Base-by-base conservation (phyloP, 92 coral and sea anemone species). In the Virgularia gustaviana region DNA sequence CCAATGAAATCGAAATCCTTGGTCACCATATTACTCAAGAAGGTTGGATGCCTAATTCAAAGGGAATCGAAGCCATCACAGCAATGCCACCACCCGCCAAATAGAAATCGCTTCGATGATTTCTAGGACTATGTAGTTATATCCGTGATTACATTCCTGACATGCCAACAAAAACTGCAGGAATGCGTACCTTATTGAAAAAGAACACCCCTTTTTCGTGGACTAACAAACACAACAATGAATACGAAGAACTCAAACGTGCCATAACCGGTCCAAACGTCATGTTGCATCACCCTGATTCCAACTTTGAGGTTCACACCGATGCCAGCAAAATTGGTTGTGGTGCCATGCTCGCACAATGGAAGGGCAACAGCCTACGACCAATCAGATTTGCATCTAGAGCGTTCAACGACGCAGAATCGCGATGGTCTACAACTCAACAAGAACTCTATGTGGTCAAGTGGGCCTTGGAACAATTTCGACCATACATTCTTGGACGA, bases 311-410 rank as follows among this genome's bases (percentile, higher is more conserved):
- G 66, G 35, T 79, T 19, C 85, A 73, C 41, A 57, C 60, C 41
- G 81, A 72, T 66, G 81, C 78, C 5, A 79, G 88, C 57, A 72
- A 83, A 34, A 51, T 53, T 6, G 79, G 83, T 4, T 78, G 80
- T 55, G 85, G 85, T 32, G 81, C 88, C 9, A 67, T 83, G 88
- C 45, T 79, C 52, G 81, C 81, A 10, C 85, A 83, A 47, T 49
- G 33, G 77, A 58, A 78, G 19, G 41, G 59, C 65, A 75, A 74
- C 43, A 45, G 58, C 11, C 79, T 83, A 61, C 59, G 79, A 28
- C 79, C 84, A 10, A 62, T 83, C 22, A 59, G 80, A 59, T 71
- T 71, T 65, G 75, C 85, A 4, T 60, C 80, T 25, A 41, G 65
- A 79, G 75, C 81, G 31, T 80, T 73, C 31, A 34, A 74, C 30